These are phyloP conservation scores for Nematolebias whitei DNA, from an alignment of 2,113 vertebrate species.

Conservation along the genomic window DNA sequence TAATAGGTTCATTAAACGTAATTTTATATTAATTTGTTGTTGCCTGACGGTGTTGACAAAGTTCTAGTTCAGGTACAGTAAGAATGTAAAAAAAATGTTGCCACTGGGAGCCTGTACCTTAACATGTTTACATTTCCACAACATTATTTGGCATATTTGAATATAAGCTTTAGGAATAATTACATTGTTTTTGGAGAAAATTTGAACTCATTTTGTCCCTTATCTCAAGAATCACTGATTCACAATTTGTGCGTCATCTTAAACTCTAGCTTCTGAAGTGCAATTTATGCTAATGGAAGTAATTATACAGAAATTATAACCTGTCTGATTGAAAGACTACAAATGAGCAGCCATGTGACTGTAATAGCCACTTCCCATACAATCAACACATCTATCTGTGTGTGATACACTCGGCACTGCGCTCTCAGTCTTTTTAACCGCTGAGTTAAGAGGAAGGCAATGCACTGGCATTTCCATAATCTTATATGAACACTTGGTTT, in stretches of 20 bases:
- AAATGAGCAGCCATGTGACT: slow-evolving; percentile 57
- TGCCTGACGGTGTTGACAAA: no score
- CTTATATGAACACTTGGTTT: slow-evolving; percentile 67
- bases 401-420: slow-evolving; percentile 45
- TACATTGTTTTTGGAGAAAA: no score
- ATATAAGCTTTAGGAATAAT: no score
- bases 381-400: slow-evolving; percentile 55
- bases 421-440: slow-evolving; percentile 36
- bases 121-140: no score
- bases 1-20: background rate
- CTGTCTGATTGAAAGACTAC: slow-evolving; percentile 60
- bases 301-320: slow-evolving; percentile 74
- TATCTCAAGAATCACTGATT: slow-evolving; percentile 52
- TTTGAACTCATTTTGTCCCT: no score
- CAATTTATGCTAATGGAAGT: slow-evolving; percentile 66
- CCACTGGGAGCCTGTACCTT: background rate
- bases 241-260: slow-evolving; percentile 57
- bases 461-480: slow-evolving; percentile 75
- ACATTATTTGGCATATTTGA: no score
- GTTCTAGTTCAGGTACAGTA: background rate
- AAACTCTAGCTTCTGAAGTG: slow-evolving; percentile 58
- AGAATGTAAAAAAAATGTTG: background rate
- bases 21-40: background rate
- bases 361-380: slow-evolving; percentile 56
- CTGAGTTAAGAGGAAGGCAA: slow-evolving; percentile 40